phyloP scores from a whole-genome alignment of 2,888 invertebrate genomes.

The Galerucella calmariensis region DNA sequence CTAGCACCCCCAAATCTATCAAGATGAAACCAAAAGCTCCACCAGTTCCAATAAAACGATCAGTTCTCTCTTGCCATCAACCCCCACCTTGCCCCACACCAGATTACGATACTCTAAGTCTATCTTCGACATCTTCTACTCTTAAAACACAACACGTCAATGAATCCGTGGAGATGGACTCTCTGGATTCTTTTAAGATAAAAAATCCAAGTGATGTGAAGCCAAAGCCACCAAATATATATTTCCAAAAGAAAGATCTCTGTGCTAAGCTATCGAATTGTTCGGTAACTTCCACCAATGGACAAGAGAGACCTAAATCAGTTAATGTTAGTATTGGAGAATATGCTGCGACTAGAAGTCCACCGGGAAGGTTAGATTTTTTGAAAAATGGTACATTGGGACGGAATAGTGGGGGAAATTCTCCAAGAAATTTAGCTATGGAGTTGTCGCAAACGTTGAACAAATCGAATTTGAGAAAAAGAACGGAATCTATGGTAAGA shows the following conservation, averaged over 20 bases:
- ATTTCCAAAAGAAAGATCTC: constrained; percentile 68
- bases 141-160: constrained; percentile 49
- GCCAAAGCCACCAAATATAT: constrained; percentile 77
- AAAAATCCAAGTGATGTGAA: constrained; percentile 72
- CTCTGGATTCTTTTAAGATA: constrained; percentile 79
- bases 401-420: constrained; percentile 33
- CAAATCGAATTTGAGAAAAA: constrained; percentile 80
- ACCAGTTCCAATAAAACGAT: constrained; percentile 62
- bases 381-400: constrained; percentile 65
- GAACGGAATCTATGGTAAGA: constrained; percentile 75
- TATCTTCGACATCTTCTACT: constrained; percentile 56
- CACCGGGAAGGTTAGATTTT: constrained; percentile 80
- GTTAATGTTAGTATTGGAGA: constrained; percentile 79
- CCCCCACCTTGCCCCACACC: constrained; percentile 68
- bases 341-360: constrained; percentile 71
- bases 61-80: constrained; percentile 59
- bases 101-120: constrained; percentile 67
- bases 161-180: constrained; percentile 79
- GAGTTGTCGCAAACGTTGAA: constrained; percentile 81
- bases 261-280: constrained; percentile 54
- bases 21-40: constrained; percentile 59
- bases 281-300: constrained; percentile 42
- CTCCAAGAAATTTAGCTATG: constrained; percentile 70
- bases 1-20: constrained; percentile 50
- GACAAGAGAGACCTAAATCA: constrained; percentile 65